A percentile compares a stretch with the other conserved stretches of the same genome.
Evolutionary conservation across 2,888 invertebrate species (phyloP).

Genomic region (Ariolimax columbianus): DNA sequence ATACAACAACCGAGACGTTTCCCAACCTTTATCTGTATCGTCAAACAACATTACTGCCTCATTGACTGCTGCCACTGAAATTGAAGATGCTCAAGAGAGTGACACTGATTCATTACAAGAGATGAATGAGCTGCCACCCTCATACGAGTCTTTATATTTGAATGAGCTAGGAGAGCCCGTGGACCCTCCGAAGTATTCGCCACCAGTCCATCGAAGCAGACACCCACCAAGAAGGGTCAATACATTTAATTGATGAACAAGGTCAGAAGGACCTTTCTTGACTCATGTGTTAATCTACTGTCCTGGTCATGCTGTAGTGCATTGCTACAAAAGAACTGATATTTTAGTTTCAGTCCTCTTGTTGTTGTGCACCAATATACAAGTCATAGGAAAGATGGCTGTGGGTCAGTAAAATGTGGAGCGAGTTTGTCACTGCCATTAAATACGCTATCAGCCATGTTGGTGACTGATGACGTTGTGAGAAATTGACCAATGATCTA

Average conservation of each 20-base stretch:
- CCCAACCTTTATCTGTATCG: not conserved
- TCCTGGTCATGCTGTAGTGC: too few species aligned
- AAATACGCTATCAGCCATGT: too few species aligned
- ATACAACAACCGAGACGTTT: not conserved
- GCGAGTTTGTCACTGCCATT: too few species aligned
- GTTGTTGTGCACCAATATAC: too few species aligned
- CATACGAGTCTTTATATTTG: slow-evolving; percentile 44
- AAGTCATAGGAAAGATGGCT: too few species aligned
- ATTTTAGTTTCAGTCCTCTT: too few species aligned
- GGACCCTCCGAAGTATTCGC: slow-evolving; percentile 36
- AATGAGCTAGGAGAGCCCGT: slow-evolving; percentile 29
- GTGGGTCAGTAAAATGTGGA: too few species aligned
- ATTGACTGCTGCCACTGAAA: not conserved
- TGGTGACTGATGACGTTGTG: too few species aligned
- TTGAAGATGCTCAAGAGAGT: slow-evolving; percentile 23
- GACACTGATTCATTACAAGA: slow-evolving; percentile 34
- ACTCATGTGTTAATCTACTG: too few species aligned
- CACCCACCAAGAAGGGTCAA: slow-evolving; percentile 44
- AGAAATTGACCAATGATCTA: too few species aligned
- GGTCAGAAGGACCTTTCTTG: too few species aligned
- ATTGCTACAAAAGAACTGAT: too few species aligned
- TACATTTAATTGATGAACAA: slow-evolving; percentile 36
- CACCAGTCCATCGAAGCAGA: slow-evolving; percentile 32
- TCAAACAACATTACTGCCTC: not conserved
- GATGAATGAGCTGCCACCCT: slow-evolving; percentile 37